These are phyloP conservation scores for Orbicella faveolata DNA, from an alignment of 64 coral and sea anemone genomes.

Conservation along the genomic window DNA sequence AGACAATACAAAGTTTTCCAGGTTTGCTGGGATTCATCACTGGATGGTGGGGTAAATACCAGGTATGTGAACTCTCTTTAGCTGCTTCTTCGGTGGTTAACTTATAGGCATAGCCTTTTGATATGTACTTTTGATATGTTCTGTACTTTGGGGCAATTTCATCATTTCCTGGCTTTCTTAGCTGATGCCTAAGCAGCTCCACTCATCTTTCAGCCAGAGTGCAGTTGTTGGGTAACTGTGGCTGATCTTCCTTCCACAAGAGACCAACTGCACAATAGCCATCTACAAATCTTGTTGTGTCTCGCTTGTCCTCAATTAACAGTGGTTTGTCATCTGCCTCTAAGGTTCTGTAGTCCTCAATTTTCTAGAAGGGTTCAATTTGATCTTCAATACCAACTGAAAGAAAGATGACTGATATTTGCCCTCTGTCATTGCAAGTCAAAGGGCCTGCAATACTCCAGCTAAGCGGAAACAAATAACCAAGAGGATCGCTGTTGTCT, in stretches of 20 bases:
- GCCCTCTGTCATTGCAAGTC: background rate
- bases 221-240: constrained; percentile 33
- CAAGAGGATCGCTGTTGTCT: constrained; percentile 9
- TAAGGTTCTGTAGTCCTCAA: background rate
- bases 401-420: constrained; percentile 7
- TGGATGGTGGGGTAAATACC: constrained; percentile 51
- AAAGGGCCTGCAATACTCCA: constrained; percentile 49
- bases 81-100: background rate
- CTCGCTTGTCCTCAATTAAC: constrained; percentile 45
- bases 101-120: background rate
- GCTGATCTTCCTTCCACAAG: constrained; percentile 31
- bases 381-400: constrained; percentile 14
- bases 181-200: constrained; percentile 12
- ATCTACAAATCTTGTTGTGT: constrained; percentile 35
- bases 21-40: constrained; percentile 58
- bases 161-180: constrained; percentile 27
- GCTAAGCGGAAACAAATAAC: constrained; percentile 41
- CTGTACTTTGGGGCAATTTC: constrained; percentile 46
- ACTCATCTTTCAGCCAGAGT: constrained; percentile 12
- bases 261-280: constrained; percentile 58
- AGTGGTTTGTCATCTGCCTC: background rate
- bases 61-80: background rate
- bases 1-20: constrained; percentile 54
- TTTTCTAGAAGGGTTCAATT: constrained; percentile 32
- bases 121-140: background rate